Conservation (phyloP, 2,113 vertebrate species). For the Psettodes erumei region DNA sequence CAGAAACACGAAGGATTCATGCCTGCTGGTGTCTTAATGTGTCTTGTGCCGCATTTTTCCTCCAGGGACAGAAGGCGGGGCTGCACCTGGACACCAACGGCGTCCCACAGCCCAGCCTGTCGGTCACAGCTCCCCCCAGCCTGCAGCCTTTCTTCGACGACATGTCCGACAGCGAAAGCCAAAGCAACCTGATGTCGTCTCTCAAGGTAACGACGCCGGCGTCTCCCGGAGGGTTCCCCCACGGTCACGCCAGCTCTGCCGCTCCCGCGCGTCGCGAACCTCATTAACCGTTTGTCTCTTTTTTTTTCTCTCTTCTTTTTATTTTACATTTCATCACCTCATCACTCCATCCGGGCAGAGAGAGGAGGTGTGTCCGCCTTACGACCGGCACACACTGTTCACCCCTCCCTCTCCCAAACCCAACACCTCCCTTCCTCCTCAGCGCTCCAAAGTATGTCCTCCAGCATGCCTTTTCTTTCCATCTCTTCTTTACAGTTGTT, state of each 20-base stretch:
- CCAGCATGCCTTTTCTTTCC: slow-evolving; percentile 35
- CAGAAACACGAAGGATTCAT: too few relatives aligned
- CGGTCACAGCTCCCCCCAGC: slow-evolving; percentile 78
- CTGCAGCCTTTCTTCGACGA: slow-evolving; percentile 81
- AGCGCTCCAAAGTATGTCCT: slow-evolving; percentile 81
- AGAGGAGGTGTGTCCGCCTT: slow-evolving; percentile 79
- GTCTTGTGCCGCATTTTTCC: background rate
- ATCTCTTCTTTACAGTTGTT: slow-evolving; percentile 10
- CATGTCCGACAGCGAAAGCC: slow-evolving; percentile 70
- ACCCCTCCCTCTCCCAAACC: slow-evolving; percentile 84
- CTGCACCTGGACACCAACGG: slow-evolving; percentile 74
- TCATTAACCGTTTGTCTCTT: slow-evolving; percentile 35
- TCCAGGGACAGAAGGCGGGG: slow-evolving; percentile 75
- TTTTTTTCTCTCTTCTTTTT: slow-evolving; percentile 42
- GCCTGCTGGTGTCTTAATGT: background rate
- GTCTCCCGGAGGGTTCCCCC: background rate
- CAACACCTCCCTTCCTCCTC: slow-evolving; percentile 71
- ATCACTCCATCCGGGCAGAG: slow-evolving; percentile 67
- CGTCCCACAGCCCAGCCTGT: slow-evolving; percentile 58
- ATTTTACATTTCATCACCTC: slow-evolving; percentile 48
- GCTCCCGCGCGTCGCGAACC: background rate
- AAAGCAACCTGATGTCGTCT: slow-evolving; percentile 71
- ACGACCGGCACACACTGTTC: slow-evolving; percentile 84
- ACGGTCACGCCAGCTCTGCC: slow-evolving; percentile 2
- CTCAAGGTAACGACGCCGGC: slow-evolving; percentile 66